Evolutionary conservation across 2,888 invertebrate species (phyloP).

Genomic region (Rhogogaster chlorosoma): DNA sequence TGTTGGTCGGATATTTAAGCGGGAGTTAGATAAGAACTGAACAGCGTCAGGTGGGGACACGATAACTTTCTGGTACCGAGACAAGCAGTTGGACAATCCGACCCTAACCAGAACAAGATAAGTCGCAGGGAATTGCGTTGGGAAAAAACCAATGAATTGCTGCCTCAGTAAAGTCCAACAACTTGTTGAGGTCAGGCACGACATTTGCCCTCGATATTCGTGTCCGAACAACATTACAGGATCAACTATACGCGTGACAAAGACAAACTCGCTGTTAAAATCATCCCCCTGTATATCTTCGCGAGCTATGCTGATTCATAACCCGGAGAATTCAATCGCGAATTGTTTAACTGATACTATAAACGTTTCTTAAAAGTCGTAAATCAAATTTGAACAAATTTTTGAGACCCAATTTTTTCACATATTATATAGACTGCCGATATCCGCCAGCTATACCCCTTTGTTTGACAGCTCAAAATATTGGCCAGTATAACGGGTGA

Average conservation of each 20-base stretch:
- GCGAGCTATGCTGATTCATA: background rate
- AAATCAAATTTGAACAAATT: background rate
- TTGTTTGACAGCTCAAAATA: background rate
- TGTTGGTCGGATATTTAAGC: constrained; percentile 41
- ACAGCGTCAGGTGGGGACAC: constrained; percentile 23
- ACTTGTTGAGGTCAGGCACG: constrained; percentile 60
- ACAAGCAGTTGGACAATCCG: constrained; percentile 44
- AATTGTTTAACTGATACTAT: background rate
- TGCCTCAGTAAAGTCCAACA: constrained; percentile 51
- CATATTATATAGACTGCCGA: background rate
- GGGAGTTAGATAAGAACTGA: constrained; percentile 37
- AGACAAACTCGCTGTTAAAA: constrained; percentile 11
- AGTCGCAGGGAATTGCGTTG: constrained; percentile 21
- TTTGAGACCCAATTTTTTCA: background rate
- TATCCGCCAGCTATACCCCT: background rate
- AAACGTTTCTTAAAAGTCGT: background rate
- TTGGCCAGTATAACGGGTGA: constrained; percentile 16
- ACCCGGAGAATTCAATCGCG: background rate
- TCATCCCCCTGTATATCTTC: background rate
- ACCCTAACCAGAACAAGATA: constrained; percentile 38
- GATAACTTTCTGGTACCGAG: constrained; percentile 47
- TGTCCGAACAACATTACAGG: constrained; percentile 30
- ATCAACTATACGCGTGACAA: constrained; percentile 3
- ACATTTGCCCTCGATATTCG: constrained; percentile 53
- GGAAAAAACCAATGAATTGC: constrained; percentile 53